Base-by-base conservation (phyloP, 1,140 invertebrate species). In the Polyergus mexicanus region DNA sequence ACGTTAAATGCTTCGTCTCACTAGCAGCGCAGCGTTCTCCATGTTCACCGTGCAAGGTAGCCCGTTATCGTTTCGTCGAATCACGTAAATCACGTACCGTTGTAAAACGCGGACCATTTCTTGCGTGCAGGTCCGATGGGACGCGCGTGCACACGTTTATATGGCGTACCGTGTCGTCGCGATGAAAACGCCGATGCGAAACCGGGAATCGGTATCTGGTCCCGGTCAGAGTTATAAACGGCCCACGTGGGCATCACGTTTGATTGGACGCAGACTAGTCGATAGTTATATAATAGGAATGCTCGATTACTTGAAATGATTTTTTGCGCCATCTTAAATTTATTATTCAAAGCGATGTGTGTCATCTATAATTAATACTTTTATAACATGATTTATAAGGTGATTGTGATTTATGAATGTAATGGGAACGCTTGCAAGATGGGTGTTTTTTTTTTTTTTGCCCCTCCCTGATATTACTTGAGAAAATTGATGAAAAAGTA, bases 41-140 rank as follows among this genome's bases (percentile, higher is more conserved):
- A 83, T 88, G 88, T 72, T 71, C 60, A 54, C 58, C 69, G 60
- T 47, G 65, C 72, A 84, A 84, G 44, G 78, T 87, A 89, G 85
- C 77, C 77, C 68, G 62, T 76, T 87, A 89, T 89, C 88, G 81
- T 76, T 87, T 77, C 86, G 66, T 56, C 11, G 84, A 85, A 90
- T 86, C 86, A 60, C 85, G 86, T 87, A 85, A 89, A 89, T 89
- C 88, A 85, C 66, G 32, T 65, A 63, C 81, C 81, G 81, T 84
- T 84, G 81, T 84, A 84, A 84, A 84, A 72, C 78, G 72, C 71
- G 87, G 66, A 86, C 85, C 80, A 78, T 74, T 87, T 87, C 63
- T 84, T 84, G 81, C 81, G 81, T 84, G 81, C 81, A 84, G 72
- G 71, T 60, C 78, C 66, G 54, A 6, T 28, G 60, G 25, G 72